Evolutionary conservation across 92 coral and sea anemone species (phyloP).

Genomic region (Galaxea fascicularis): DNA sequence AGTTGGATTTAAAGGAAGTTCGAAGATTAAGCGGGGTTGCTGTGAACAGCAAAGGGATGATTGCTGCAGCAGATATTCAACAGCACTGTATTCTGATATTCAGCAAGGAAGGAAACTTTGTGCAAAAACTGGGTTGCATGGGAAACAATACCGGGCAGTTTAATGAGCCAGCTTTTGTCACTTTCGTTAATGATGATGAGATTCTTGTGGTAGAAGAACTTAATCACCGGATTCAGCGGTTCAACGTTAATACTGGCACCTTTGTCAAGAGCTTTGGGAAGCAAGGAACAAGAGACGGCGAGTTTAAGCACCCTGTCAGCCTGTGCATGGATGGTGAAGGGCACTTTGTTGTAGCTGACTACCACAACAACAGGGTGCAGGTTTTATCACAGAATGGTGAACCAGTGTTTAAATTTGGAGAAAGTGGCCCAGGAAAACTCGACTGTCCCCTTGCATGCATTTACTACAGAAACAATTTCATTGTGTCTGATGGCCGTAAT

Average conservation of each 20-base stretch:
- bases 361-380: not conserved
- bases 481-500: not conserved
- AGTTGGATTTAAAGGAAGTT: not conserved
- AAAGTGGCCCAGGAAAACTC: slow-evolving; percentile 2
- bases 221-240: not conserved
- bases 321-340: slow-evolving; percentile 17
- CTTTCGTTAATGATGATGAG: not conserved
- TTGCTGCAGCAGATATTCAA: not conserved
- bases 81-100: not conserved
- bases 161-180: not conserved
- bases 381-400: slow-evolving; percentile 31
- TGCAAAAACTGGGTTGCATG: not conserved
- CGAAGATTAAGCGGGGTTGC: not conserved
- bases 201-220: not conserved
- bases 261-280: slow-evolving; percentile 35
- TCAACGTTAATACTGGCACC: slow-evolving; percentile 11
- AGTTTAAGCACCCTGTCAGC: not conserved
- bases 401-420: slow-evolving; percentile 8
- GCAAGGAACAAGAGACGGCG: slow-evolving; percentile 2
- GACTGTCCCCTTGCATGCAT: not conserved
- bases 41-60: slow-evolving; percentile 4
- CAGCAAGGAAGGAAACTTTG: not conserved
- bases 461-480: not conserved
- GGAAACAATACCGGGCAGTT: slow-evolving; percentile 21
- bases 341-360: slow-evolving; percentile 13